These are phyloP conservation scores for Lophura nycthemera DNA, from an alignment of 2,113 vertebrate species.

Conservation along the genomic window DNA sequence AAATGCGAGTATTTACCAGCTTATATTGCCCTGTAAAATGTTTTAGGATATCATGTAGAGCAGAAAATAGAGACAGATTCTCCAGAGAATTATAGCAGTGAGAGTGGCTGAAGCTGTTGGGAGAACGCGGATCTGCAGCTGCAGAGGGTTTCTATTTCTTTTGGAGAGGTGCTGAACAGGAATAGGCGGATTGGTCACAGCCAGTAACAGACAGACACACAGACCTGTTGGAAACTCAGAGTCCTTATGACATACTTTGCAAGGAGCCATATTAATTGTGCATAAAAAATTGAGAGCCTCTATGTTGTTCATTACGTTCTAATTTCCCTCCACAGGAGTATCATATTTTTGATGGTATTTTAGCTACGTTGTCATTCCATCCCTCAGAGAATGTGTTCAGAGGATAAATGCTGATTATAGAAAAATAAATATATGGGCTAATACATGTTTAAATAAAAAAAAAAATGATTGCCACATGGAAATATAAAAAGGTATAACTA, in stretches of 20 bases:
- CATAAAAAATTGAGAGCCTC: background rate
- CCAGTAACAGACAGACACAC: background rate
- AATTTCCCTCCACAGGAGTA: background rate
- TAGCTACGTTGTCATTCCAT: background rate
- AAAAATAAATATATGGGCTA: background rate
- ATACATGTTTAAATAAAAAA: background rate
- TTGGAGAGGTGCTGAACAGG: background rate
- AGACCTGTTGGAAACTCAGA: background rate
- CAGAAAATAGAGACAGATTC: background rate
- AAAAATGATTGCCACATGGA: rapidly evolving
- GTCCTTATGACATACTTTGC: background rate
- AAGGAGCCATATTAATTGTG: background rate
- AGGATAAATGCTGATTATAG: background rate
- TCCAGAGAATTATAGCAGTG: background rate
- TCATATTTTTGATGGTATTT: background rate
- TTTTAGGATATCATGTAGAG: background rate
- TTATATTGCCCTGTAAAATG: background rate
- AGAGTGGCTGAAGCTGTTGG: background rate
- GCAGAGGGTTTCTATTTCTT: background rate
- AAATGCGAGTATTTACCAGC: background rate
- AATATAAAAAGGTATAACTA: background rate
- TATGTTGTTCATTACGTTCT: background rate
- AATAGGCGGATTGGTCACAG: background rate
- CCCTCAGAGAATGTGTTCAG: background rate
- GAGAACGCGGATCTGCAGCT: background rate